Base-by-base conservation (phyloP, 2,797 vertebrate genomes). In the Anguilla obscura region DNA sequence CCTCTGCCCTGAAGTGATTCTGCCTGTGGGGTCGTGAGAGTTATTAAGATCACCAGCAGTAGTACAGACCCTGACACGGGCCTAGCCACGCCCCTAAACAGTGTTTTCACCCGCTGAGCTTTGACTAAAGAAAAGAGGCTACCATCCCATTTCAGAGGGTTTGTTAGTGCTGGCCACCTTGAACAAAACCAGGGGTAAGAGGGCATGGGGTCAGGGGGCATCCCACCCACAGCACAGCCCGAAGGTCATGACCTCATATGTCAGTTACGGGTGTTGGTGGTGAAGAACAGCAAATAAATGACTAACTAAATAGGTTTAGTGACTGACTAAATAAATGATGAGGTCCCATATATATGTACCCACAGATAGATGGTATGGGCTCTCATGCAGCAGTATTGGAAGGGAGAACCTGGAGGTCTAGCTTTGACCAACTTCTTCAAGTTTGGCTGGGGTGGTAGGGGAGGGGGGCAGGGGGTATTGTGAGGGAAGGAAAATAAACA, bases 401-500 rank as follows among this genome's bases (percentile, higher is more conserved):
- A 30, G 54, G 9, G 24, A 48, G 84, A 52, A 36, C 54, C 71
- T 79, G 69, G 14, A 33, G 83, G 83, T 7, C 54, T 0, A 56
- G 36, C 84, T 66, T 79, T 50, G 14, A 79, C 54, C 52, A 45
- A 85, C 66, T 50, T 85, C 84, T 88, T 48, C 8, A n/a, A 3
- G 45, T 50, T 45, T 76, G 71, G 71, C 63, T 1, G n/a, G 60
- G 24, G 60, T 18, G 18, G 18, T 18, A 4, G 60, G 21, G 52
- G 60, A 18, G 16, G 60, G n/a, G n/a, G 5, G 9, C 33, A 3
- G 14, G 74, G 74, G 74, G 21, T 27, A 45, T 52, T 71, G 83
- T 58, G 83, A 45, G 85, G 80, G 54, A 84, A 87, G 82, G 86
- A 74, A 88, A 90, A 90, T 86, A 88, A 88, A 89, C 82, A 3